phyloP scores from a whole-genome alignment of 2,113 vertebrate genomes.

The Brachyhypopomus occidentalis region DNA sequence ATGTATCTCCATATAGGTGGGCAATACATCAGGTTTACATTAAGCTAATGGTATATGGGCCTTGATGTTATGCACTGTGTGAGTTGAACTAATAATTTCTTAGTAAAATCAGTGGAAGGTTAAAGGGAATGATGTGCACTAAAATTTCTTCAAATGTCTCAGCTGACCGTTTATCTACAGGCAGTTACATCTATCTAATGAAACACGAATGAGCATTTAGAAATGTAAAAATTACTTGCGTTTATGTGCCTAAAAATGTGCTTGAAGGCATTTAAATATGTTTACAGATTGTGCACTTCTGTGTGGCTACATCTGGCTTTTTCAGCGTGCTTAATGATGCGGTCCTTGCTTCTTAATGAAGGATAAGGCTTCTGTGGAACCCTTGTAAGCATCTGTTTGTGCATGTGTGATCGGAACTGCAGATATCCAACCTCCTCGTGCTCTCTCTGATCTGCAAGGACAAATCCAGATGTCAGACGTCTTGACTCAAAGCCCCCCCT shows the following conservation, averaged over 20 bases:
- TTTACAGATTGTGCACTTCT: conserved; percentile 18
- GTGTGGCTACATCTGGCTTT: conserved; percentile 36
- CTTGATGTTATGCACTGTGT: neutral
- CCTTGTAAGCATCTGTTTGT: conserved; percentile 10
- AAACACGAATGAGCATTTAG: neutral
- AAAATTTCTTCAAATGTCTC: neutral
- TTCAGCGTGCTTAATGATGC: conserved; percentile 40
- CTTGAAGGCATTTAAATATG: conserved; percentile 5
- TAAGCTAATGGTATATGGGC: neutral
- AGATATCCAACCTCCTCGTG: conserved; percentile 17
- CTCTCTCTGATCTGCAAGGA: conserved; percentile 31
- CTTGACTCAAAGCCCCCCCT: no score
- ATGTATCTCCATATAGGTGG: neutral
- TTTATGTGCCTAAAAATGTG: neutral
- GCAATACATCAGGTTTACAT: neutral
- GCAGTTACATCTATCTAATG: no score
- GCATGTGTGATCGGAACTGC: conserved; percentile 24
- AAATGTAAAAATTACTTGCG: neutral
- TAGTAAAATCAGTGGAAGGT: neutral
- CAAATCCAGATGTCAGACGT: conserved; percentile 45
- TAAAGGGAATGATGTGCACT: neutral
- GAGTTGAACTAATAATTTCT: conserved; percentile 9
- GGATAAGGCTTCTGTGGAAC: conserved; percentile 14
- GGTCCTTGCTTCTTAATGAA: conserved; percentile 43
- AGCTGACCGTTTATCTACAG: neutral